Percentiles rank a stretch among this genome's conserved stretches.
phyloP scores from a whole-genome alignment of 2,888 invertebrate genomes.

The Anoncus sp. region DNA sequence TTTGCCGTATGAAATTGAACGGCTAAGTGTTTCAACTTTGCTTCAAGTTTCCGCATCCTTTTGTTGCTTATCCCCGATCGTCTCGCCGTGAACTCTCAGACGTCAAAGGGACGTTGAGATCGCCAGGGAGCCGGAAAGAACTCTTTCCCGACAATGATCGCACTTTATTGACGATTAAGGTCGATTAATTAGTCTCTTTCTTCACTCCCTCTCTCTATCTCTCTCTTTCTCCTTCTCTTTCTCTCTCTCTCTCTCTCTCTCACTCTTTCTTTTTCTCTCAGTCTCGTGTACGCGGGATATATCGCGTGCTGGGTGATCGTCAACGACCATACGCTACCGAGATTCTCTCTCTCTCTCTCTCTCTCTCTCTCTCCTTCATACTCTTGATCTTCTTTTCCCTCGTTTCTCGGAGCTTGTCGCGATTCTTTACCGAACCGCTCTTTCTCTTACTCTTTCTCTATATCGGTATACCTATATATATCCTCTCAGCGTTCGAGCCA shows the following conservation, averaged over 20 bases:
- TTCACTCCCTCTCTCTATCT: too few relatives aligned
- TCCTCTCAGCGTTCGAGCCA: slow-evolving; percentile 38
- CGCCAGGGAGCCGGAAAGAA: not conserved
- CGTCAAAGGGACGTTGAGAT: not conserved
- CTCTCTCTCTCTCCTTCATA: slow-evolving; percentile 16
- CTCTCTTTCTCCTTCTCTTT: too few relatives aligned
- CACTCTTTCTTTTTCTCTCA: slow-evolving; percentile 8
- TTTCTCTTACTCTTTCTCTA: not conserved
- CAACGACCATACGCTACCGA: slow-evolving; percentile 60
- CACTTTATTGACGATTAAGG: slow-evolving; percentile 66
- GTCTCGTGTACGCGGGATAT: slow-evolving; percentile 42
- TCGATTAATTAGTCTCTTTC: slow-evolving; percentile 68
- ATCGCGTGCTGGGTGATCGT: slow-evolving; percentile 74
- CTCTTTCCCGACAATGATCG: slow-evolving; percentile 39
- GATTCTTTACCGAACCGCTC: slow-evolving; percentile 63
- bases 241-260: too few relatives aligned
- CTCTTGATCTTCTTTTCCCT: slow-evolving; percentile 32
- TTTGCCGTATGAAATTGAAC: too few relatives aligned
- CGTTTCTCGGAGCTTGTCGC: slow-evolving; percentile 59
- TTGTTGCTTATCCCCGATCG: not conserved
- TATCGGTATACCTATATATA: not conserved
- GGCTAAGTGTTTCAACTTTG: too few relatives aligned
- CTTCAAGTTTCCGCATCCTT: too few relatives aligned
- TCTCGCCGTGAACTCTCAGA: not conserved
- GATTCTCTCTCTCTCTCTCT: slow-evolving; percentile 24